phyloP scores from a whole-genome alignment of 2,113 vertebrate genomes.

The Phalacrocorax carbo region DNA sequence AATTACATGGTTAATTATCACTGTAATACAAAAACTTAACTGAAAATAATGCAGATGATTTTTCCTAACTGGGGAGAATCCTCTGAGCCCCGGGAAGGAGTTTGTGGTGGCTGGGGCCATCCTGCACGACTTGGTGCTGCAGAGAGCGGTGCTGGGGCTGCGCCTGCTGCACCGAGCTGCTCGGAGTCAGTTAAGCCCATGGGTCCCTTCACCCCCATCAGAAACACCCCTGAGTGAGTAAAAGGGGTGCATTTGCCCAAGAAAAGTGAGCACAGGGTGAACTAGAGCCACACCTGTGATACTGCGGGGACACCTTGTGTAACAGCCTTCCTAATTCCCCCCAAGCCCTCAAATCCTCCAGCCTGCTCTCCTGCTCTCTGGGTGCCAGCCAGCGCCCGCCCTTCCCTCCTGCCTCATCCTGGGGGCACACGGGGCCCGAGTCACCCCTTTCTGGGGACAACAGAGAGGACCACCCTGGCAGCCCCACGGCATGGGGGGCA shows the following conservation, averaged over 20 bases:
- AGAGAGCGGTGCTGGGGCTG: background rate
- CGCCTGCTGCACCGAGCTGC: background rate
- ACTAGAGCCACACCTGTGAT: background rate
- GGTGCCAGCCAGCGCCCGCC: accelerated
- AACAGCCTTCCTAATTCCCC: background rate
- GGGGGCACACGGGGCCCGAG: accelerated
- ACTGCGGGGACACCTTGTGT: background rate
- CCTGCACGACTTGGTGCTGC: background rate
- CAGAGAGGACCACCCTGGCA: background rate
- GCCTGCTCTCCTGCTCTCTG: background rate
- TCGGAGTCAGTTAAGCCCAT: background rate
- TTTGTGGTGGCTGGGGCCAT: background rate
- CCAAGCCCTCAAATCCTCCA: background rate
- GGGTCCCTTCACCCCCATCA: background rate
- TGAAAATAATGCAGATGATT: background rate
- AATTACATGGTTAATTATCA: background rate
- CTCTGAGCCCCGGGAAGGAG: background rate
- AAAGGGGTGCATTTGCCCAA: background rate
- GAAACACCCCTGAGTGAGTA: background rate
- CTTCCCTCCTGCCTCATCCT: background rate
- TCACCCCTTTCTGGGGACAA: background rate
- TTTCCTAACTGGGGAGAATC: background rate
- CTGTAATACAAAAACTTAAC: background rate
- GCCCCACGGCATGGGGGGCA: background rate
- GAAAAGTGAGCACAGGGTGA: background rate